Conservation (phyloP, 92 coral and sea anemone genomes). For the Parazoanthus darwini region DNA sequence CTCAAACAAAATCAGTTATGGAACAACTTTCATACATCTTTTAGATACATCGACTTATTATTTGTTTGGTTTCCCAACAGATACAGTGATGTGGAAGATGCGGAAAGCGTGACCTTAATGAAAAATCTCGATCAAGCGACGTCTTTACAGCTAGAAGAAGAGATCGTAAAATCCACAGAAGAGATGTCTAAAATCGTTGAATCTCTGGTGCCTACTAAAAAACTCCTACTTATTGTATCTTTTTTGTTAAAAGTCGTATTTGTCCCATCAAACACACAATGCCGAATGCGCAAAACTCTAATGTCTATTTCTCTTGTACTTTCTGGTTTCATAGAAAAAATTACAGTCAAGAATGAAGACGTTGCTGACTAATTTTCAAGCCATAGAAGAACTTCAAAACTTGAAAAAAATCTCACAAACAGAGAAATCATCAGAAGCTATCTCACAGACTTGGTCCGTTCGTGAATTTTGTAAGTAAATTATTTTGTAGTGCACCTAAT, state of each 20-base stretch:
- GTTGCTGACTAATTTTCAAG: constrained; percentile 72
- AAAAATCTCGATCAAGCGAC: constrained; percentile 54
- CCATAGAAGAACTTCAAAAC: constrained; percentile 63
- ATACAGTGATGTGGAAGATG: constrained; percentile 53
- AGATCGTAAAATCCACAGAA: constrained; percentile 67
- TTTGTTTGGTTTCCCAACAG: constrained; percentile 4
- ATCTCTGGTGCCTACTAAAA: constrained; percentile 34
- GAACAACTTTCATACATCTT: not conserved
- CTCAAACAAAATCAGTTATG: not conserved
- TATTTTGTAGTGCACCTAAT: not conserved
- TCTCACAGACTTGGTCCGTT: constrained; percentile 81
- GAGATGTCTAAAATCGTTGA: constrained; percentile 77
- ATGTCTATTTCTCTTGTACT: not conserved
- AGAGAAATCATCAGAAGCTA: constrained; percentile 25
- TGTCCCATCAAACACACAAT: too few relatives aligned
- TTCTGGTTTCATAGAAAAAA: constrained; percentile 57
- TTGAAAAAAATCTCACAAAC: constrained; percentile 50
- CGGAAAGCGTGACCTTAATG: constrained; percentile 45
- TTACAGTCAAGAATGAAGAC: constrained; percentile 73
- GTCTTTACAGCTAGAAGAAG: constrained; percentile 58
- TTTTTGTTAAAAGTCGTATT: not conserved
- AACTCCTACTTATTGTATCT: not conserved
- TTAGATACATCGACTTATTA: not conserved
- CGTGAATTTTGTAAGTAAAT: constrained; percentile 76
- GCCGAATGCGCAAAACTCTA: too few relatives aligned